Evolutionary conservation across 2,113 vertebrate species (phyloP).

Genomic region (Centropus unirufus): DNA sequence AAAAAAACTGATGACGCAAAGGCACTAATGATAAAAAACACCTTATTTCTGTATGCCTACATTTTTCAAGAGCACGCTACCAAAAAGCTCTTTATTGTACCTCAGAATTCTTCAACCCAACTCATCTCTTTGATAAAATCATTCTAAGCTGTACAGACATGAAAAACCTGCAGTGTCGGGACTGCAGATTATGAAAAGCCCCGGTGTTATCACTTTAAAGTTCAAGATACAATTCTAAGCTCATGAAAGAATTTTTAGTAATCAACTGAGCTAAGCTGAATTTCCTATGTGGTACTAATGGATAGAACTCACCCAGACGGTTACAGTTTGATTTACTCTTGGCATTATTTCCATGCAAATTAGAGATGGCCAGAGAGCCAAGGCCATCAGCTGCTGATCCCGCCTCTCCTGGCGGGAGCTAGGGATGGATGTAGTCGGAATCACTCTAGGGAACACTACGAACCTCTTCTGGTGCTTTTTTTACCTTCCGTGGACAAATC

Average conservation of each 20-base stretch:
- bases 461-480: neutral
- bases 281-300: neutral
- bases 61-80: neutral
- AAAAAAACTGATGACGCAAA: neutral
- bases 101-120: neutral
- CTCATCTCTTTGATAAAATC: neutral
- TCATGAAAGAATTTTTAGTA: neutral
- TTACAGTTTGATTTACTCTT: neutral
- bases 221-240: neutral
- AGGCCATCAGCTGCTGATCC: neutral
- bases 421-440: neutral
- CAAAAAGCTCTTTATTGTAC: neutral
- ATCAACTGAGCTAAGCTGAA: accelerated
- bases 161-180: neutral
- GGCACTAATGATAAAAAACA: neutral
- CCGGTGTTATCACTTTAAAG: neutral
- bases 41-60: neutral
- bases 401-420: neutral
- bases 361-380: neutral
- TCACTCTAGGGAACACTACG: neutral
- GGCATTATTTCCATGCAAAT: neutral
- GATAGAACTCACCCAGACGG: accelerated
- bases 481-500: neutral
- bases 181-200: neutral
- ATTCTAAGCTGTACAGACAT: neutral